Percentiles rank a stretch among this genome's conserved stretches.
These are phyloP conservation scores for Apoda limacodes DNA, from an alignment of 2,888 invertebrate species.

Conservation along the genomic window DNA sequence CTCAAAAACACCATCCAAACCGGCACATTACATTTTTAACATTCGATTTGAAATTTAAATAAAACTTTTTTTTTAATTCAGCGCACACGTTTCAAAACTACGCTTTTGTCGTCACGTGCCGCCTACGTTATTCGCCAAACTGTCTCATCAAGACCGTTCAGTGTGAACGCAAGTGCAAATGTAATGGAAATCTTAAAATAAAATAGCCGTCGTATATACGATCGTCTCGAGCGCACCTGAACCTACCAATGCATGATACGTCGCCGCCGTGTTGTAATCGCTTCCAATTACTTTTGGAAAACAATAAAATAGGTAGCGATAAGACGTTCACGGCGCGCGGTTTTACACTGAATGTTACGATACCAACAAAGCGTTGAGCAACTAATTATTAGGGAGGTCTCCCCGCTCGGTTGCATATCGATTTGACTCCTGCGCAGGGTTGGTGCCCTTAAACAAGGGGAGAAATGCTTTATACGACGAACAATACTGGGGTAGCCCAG, in stretches of 20 bases:
- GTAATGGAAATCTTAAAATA: constrained; percentile 42
- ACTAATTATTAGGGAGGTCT: constrained; percentile 26
- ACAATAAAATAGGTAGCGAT: constrained; percentile 57
- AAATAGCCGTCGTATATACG: constrained; percentile 24
- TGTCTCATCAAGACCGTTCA: constrained; percentile 23
- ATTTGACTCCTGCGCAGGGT: constrained; percentile 58
- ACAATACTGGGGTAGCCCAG: constrained; percentile 22
- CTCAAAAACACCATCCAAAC: constrained; percentile 15
- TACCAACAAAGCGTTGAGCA: constrained; percentile 11
- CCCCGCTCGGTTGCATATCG: constrained; percentile 41
- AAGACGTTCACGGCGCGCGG: constrained; percentile 38
- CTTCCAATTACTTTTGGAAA: constrained; percentile 54
- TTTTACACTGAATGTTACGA: constrained; percentile 25
- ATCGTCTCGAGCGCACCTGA: constrained; percentile 27
- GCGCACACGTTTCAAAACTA: background rate
- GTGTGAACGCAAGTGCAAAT: constrained; percentile 28
- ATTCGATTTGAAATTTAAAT: constrained; percentile 17
- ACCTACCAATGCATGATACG: constrained; percentile 63
- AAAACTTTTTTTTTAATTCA: constrained; percentile 1
- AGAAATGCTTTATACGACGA: no score
- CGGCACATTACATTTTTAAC: constrained; percentile 15
- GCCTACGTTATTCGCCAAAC: constrained; percentile 3
- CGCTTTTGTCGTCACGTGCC: constrained; percentile 5
- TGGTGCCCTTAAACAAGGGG: constrained; percentile 36
- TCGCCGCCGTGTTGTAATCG: constrained; percentile 39